A percentile compares a stretch with the other conserved stretches of the same genome.
Conservation (phyloP, 2,113 vertebrate species). For the Chionomys nivalis region DNA sequence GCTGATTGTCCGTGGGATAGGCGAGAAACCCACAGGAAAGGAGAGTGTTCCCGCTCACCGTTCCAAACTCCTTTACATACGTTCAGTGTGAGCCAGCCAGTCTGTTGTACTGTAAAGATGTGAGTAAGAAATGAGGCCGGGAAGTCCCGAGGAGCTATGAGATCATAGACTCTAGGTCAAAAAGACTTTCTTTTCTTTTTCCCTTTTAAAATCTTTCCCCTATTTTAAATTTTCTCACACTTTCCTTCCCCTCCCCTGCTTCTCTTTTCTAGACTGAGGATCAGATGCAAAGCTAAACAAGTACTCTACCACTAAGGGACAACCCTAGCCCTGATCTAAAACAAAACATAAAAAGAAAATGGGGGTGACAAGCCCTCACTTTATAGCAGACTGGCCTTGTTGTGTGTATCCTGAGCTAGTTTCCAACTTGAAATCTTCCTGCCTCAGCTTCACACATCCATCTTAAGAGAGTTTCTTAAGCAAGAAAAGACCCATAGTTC, state of each 20-base stretch:
- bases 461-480: background rate
- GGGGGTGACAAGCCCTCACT: background rate
- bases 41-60: background rate
- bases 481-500: background rate
- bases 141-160: background rate
- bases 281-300: background rate
- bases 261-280: background rate
- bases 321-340: background rate
- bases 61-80: constrained; percentile 9
- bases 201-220: background rate
- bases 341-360: background rate
- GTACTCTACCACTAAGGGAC: background rate
- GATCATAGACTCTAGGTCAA: background rate
- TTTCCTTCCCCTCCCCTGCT: no score
- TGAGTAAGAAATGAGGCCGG: background rate
- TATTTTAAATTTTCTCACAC: background rate
- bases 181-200: background rate
- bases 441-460: background rate
- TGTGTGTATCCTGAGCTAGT: background rate
- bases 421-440: background rate
- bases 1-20: background rate
- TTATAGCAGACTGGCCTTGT: background rate
- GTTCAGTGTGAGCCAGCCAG: background rate
- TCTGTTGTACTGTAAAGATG: background rate
- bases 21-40: constrained; percentile 19